Base-by-base conservation (phyloP, 2,888 invertebrate genomes). In the Calameuta filiformis region DNA sequence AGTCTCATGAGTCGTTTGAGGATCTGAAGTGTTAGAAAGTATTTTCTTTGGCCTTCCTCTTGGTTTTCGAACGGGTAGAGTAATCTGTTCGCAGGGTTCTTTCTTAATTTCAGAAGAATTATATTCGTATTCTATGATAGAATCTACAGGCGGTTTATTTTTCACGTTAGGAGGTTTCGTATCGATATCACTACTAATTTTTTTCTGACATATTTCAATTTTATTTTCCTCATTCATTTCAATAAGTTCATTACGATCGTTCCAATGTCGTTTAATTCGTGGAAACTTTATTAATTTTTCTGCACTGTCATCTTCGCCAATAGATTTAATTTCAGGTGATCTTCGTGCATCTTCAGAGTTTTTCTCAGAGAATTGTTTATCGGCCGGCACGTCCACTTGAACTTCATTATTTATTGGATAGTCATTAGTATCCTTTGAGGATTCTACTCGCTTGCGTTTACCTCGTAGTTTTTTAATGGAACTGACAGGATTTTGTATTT, bases 21-120 rank as follows among this genome's bases (percentile, higher is more conserved):
- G 23, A 56, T 23, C 56, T 56, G 23, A 4, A 56, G 2, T 56
- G 1, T 23, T 23, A 56, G 23, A 6, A 56, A 0, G 56, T 56
- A 9, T 69, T 35, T 68, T 79, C 69, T 35, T 31, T 56, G 77
- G 79, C 30, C 80, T 75, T 35, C 79, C 80, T 79, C 77, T 78
- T 77, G 73, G 76, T 76, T 74, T 75, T 35, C 83, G 73, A 81
- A 81, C 31, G 82, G 75, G 56, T 23, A 9, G 23, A 23, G 2
- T 56, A 56, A 23, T 56, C 23, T 56, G 23, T 23, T 23, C 9
- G 15, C 56, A 56, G 9, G 9, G 9, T 23, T 56, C 23, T 56
- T 56, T 23, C 56, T 56, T 9, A 23, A 23, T 2, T 56, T 9
- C 23, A 23, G 56, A 56, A 40, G 40, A 56, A 9, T 23, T 15